A percentile compares a stretch with the other conserved stretches of the same genome.
phyloP scores from a whole-genome alignment of 1,140 invertebrate species.

The Heterodera schachtii region DNA sequence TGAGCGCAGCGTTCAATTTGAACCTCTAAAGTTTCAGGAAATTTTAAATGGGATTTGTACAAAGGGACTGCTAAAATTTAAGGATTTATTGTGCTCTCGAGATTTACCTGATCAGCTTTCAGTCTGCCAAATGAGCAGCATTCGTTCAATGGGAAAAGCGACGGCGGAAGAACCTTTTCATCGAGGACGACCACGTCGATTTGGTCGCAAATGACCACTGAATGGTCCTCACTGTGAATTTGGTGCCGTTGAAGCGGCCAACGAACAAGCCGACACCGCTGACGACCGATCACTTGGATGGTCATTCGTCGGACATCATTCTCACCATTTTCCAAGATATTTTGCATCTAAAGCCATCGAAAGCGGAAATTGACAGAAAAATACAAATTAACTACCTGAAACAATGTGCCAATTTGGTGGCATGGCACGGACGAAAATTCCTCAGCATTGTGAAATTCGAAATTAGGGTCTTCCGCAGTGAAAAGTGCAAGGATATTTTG shows the following conservation, averaged over 20 bases:
- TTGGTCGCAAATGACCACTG: slow-evolving; percentile 15
- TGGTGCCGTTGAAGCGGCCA: slow-evolving; percentile 13
- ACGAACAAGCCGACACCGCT: slow-evolving; percentile 10
- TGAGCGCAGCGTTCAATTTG: slow-evolving; percentile 2
- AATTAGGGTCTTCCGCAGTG: background rate
- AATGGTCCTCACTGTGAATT: slow-evolving; percentile 21
- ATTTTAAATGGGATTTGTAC: background rate
- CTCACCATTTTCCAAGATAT: background rate
- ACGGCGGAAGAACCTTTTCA: background rate
- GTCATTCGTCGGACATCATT: slow-evolving; percentile 7
- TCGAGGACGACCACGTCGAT: slow-evolving; percentile 15
- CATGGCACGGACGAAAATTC: slow-evolving; percentile 13
- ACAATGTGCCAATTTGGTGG: slow-evolving; percentile 19
- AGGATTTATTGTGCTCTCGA: background rate
- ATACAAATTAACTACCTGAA: slow-evolving; percentile 22
- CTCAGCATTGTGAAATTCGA: slow-evolving; percentile 9
- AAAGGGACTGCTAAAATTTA: background rate
- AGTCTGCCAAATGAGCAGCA: slow-evolving; percentile 28
- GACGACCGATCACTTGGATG: slow-evolving; percentile 31
- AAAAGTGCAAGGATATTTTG: slow-evolving; percentile 15
- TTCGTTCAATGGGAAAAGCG: slow-evolving; percentile 17
- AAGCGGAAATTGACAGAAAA: slow-evolving; percentile 13
- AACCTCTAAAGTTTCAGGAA: no score
- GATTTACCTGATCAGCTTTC: slow-evolving; percentile 11
- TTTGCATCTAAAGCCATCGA: slow-evolving; percentile 23